A percentile compares a stretch with the other conserved stretches of the same genome.
These are phyloP conservation scores for Lordiphosa collinella DNA, from an alignment of 1,140 invertebrate genomes.

Conservation along the genomic window DNA sequence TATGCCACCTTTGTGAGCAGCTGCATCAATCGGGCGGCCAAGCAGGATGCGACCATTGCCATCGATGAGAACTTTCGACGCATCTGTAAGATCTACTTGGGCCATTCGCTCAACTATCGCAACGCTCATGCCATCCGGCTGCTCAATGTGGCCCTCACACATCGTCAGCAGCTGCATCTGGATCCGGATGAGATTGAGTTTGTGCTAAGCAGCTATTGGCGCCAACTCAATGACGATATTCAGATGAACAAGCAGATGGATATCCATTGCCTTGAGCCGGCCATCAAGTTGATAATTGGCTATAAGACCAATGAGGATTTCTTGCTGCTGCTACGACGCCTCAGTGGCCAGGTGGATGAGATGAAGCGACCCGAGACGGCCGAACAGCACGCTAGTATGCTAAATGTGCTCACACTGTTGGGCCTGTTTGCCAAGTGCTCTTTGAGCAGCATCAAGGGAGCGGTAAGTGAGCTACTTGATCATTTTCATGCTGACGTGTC, in stretches of 20 bases:
- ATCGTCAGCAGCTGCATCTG: slow-evolving; percentile 61
- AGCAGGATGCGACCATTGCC: slow-evolving; percentile 1
- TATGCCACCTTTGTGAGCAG: slow-evolving; percentile 48
- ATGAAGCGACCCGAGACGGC: slow-evolving; percentile 30
- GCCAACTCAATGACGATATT: slow-evolving; percentile 61
- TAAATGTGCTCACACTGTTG: slow-evolving; percentile 53
- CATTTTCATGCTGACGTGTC: no score
- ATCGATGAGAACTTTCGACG: slow-evolving; percentile 67
- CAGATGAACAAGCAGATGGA: slow-evolving; percentile 9
- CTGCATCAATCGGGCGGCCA: slow-evolving; percentile 44
- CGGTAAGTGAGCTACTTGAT: slow-evolving; percentile 33
- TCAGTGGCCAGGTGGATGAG: slow-evolving; percentile 26
- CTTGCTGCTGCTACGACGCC: slow-evolving; percentile 40
- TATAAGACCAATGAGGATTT: slow-evolving; percentile 76
- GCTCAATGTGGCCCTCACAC: slow-evolving; percentile 58
- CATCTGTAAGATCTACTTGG: slow-evolving; percentile 75
- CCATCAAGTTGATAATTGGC: slow-evolving; percentile 65
- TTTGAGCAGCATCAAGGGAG: slow-evolving; percentile 66
- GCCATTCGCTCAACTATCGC: slow-evolving; percentile 66
- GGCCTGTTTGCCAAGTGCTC: slow-evolving; percentile 60
- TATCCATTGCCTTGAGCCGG: slow-evolving; percentile 40
- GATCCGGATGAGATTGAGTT: slow-evolving; percentile 74
- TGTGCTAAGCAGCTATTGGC: slow-evolving; percentile 63
- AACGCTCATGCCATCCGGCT: slow-evolving; percentile 58
- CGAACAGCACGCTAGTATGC: slow-evolving; percentile 27